Base-by-base conservation (phyloP, 2,797 vertebrate species). In the Nyctalus aviator region DNA sequence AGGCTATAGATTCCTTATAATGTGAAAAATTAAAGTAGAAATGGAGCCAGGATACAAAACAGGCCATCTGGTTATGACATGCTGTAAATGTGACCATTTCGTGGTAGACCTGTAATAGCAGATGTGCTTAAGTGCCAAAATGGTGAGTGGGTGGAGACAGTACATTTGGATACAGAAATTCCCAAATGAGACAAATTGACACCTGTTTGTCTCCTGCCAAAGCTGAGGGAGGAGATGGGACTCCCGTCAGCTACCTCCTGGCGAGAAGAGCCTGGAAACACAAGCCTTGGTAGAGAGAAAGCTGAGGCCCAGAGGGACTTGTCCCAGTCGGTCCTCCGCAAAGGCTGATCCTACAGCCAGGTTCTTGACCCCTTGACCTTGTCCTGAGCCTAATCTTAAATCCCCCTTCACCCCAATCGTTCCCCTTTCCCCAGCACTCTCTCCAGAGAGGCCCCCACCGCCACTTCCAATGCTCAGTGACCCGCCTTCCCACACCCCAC, bases 401-500 rank as follows among this genome's bases (percentile, higher is more conserved):
- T 46, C 20, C 41, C 64, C 32, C 8, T 11, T 32, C 66, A 2
- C 32, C 20, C 21, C 35, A 13, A 32, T 20, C 30, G 12, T 25
- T 53, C 69, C 37, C 37, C n/a, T 72, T 44, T 48, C 4, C 64
- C 59, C 73, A 95, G 88, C 11, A 88, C 78, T 30, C 46, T 91
- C 32, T 57, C 64, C 66, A 68, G 27, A 35, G 10, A 55, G 41
- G 14, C 37, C 37, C 9, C 66, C 46, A 35, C 20, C 27, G 30
- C 46, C 3, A 6, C 25, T 66, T 59, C 69, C 37, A 32, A 18
- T 0, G 9, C 84, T 27, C 27, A 20, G 14, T n/a, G 10, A 64
- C 57, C 88, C 48, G 6, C 75, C 41, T 93, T 89, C 94, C 97
- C 83, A 90, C 6, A 93, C 93, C 76, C 85, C 77, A 97, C 32